These are phyloP conservation scores for Meliscaeva auricollis DNA, from an alignment of 2,888 invertebrate species.

Conservation along the genomic window DNA sequence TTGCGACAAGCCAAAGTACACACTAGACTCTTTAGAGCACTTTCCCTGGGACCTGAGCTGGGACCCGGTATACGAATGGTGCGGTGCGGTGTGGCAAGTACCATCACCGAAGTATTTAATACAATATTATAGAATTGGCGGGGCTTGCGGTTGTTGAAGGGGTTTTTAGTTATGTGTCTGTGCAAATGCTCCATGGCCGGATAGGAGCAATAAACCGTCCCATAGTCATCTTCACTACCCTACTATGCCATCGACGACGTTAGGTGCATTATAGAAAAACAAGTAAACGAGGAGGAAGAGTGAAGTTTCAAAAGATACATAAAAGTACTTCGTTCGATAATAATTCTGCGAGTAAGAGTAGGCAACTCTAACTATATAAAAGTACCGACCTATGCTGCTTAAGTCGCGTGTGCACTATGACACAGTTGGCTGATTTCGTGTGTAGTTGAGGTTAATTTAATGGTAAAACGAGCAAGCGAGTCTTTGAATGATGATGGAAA, in stretches of 20 bases:
- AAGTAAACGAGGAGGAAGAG: not conserved
- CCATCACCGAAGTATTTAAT: constrained; percentile 53
- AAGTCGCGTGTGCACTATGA: constrained; percentile 25
- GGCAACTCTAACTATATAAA: too few relatives aligned
- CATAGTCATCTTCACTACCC: constrained; percentile 6
- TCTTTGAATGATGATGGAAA: constrained; percentile 60
- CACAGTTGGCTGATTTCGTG: constrained; percentile 52
- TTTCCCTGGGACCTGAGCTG: constrained; percentile 19
- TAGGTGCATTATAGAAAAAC: not conserved
- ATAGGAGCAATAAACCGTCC: constrained; percentile 65
- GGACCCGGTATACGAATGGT: not conserved
- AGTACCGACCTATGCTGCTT: too few relatives aligned
- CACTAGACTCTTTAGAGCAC: constrained; percentile 49
- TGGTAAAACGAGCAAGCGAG: constrained; percentile 63
- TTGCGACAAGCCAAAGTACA: constrained; percentile 68
- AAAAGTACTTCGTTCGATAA: constrained; percentile 10
- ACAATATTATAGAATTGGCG: constrained; percentile 64
- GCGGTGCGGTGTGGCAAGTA: not conserved
- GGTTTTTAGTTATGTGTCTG: constrained; percentile 45
- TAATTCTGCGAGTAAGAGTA: not conserved
- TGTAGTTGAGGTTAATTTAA: constrained; percentile 73
- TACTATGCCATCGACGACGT: not conserved
- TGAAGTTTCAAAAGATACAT: not conserved
- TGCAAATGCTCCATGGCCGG: constrained; percentile 47
- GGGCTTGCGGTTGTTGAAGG: constrained; percentile 36